Base-by-base conservation (phyloP, 1,140 invertebrate species). In the Phthorimaea operculella region DNA sequence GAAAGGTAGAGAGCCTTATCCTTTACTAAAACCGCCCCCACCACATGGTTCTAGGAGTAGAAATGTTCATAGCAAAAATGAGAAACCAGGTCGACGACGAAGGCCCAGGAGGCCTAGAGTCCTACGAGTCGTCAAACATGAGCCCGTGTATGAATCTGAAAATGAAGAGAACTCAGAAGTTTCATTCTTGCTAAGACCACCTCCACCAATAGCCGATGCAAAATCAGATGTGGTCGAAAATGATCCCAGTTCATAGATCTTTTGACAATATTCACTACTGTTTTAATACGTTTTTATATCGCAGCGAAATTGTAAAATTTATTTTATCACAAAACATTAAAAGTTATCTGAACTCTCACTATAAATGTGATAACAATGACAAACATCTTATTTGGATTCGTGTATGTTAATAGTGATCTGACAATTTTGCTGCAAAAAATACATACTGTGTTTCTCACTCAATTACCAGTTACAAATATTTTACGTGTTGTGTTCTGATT, bases 1-100 rank as follows among this genome's bases (percentile, higher is more conserved):
- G 6, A 83, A 85, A 60, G 59, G 58, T 42, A 63, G 63, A 8
- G 83, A 85, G 57, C 85, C 84, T 12, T 80, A 86, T 64, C 83
- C 83, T 48, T 58, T 87, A 10, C 57, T 87, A 36, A 83, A 82
- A 63, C 83, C 84, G 39, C 84, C 85, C 17, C 75, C 77, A 6
- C 74, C 68, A 33, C 70, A 70, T 16, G 61, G 39, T 18, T 61
- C 61, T 28, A 63, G 66, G 6, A 62, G 62, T 50, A 74, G 75
- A 51, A 39, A 45, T 15, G 52, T 55, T 12, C 64, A 69, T 49
- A 64, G 59, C 39, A 83, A 77, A 59, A 55, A 48, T 51, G 80
- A 84, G n/a, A 82, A 76, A 57, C 63, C 59, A 50, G 65, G 57
- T 11, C 71, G 70, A n/a, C 70, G 75, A 34, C 55, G 72, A 54